phyloP scores from a whole-genome alignment of 2,797 vertebrate species.

The Enteromius anoplus region DNA sequence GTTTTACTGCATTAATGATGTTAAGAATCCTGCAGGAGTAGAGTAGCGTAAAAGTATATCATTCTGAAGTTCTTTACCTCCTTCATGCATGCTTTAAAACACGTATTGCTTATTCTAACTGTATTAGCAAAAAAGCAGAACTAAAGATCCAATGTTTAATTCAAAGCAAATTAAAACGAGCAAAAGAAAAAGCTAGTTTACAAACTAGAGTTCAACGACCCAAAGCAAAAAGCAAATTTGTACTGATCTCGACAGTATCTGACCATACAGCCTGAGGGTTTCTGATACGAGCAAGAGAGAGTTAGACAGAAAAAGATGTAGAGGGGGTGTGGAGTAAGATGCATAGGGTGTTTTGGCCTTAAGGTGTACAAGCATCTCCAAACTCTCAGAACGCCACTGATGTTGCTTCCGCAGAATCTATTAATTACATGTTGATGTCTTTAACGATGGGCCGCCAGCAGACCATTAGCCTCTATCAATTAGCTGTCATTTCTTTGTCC shows the following conservation, averaged over 20 bases:
- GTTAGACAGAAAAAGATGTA: background rate
- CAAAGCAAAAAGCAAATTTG: background rate
- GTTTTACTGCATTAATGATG: background rate
- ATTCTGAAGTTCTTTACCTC: background rate
- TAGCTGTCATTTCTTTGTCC: background rate
- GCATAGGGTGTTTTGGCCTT: constrained; percentile 25
- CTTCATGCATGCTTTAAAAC: background rate
- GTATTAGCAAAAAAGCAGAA: background rate
- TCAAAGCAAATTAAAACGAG: background rate
- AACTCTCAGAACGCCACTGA: background rate
- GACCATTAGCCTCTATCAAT: constrained; percentile 37
- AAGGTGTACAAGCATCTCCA: constrained; percentile 17
- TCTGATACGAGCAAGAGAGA: background rate
- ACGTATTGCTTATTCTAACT: too few relatives aligned
- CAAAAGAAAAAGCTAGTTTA: background rate
- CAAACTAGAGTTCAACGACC: background rate
- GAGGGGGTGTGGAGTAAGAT: constrained; percentile 4
- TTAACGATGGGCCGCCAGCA: constrained; percentile 16
- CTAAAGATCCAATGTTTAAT: background rate
- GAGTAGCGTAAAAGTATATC: background rate
- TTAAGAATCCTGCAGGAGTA: background rate
- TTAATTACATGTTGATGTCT: constrained; percentile 30
- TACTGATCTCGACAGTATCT: constrained; percentile 3
- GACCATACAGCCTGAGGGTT: constrained; percentile 18
- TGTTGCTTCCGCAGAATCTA: constrained; percentile 8